Base-by-base conservation (phyloP, 2,888 invertebrate genomes). In the Orthosia incerta region DNA sequence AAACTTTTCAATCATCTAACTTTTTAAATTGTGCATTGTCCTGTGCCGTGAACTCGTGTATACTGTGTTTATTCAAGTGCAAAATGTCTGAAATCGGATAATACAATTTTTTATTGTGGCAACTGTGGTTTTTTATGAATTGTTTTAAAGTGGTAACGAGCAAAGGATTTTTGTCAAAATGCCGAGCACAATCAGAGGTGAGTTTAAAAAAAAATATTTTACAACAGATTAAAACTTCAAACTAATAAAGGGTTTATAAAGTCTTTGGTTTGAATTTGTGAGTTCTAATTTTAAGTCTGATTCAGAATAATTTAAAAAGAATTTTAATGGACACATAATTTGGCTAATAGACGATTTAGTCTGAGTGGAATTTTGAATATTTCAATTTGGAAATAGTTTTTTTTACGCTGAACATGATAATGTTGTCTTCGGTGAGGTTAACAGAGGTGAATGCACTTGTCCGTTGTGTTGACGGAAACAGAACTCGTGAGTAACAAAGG, bases 171-270 rank as follows among this genome's bases (percentile, higher is more conserved):
- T 89, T 90, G 85, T 84, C 93, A 96, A 94, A 92, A 96, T 96
- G 96, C 96, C 96, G 79, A 96, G 96, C 87, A 96, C 96, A 83
- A 96, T 96, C 88, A 86, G 96, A 96, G 96, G 96, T 96, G 85
- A 93, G 94, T 91, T 83, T 62, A 4, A 50, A 75, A 74, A 86
- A 84, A 68, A n/a, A 55, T 15, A 20, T 16, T 60, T 68, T 46
- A 4, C 18, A 50, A 72, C 46, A 80, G 55, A 76, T 72, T 66
- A 68, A 63, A 48, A 74, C 2, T 11, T 26, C 0, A 26, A n/a
- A 51, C 31, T 45, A 31, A 50, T 18, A 80, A 68, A 26, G 3
- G 65, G 61, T 66, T 66, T 60, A 26, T 1, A 31, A 74, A 71
- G 55, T 75, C 62, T 57, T 69, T 61, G 65, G 55, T 73, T 78